Percentiles rank a stretch among this genome's conserved stretches.
Evolutionary conservation across 2,888 invertebrate genomes (phyloP).

Genomic region (Polylopha cassiicola): DNA sequence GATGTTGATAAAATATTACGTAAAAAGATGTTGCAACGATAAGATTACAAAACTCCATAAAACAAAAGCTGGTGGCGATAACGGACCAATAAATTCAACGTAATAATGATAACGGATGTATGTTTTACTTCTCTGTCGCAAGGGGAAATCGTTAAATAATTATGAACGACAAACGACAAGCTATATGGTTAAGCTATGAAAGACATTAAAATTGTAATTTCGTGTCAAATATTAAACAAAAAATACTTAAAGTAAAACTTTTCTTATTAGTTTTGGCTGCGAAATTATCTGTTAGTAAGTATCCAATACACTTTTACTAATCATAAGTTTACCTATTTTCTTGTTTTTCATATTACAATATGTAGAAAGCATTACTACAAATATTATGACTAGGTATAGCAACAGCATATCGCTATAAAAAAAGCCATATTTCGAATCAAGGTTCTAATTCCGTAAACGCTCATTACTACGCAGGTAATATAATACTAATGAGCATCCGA

Average conservation of each 20-base stretch:
- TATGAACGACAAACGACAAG: no score
- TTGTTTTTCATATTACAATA: no score
- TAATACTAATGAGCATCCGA: conserved; percentile 39
- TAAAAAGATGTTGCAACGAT: conserved; percentile 36
- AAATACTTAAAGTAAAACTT: no score
- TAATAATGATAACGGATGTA: conserved; percentile 40
- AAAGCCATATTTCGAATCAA: conserved; percentile 31
- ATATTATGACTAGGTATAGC: no score
- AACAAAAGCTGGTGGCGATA: conserved; percentile 48
- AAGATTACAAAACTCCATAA: conserved; percentile 49
- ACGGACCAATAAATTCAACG: conserved; percentile 43
- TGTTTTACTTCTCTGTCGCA: conserved; percentile 30
- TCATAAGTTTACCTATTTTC: no score
- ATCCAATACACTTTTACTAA: no score
- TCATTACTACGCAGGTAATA: conserved; percentile 39
- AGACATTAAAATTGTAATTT: no score
- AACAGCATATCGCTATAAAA: conserved; percentile 28
- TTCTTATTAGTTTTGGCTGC: no score
- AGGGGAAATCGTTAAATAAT: conserved; percentile 29
- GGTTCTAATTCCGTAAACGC: conserved; percentile 39
- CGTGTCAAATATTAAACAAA: no score
- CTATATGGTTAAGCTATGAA: no score
- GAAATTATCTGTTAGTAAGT: no score
- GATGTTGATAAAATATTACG: conserved; percentile 37
- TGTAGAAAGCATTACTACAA: no score